phyloP scores from a whole-genome alignment of 2,797 vertebrate species.

The Bradypodion ventrale region DNA sequence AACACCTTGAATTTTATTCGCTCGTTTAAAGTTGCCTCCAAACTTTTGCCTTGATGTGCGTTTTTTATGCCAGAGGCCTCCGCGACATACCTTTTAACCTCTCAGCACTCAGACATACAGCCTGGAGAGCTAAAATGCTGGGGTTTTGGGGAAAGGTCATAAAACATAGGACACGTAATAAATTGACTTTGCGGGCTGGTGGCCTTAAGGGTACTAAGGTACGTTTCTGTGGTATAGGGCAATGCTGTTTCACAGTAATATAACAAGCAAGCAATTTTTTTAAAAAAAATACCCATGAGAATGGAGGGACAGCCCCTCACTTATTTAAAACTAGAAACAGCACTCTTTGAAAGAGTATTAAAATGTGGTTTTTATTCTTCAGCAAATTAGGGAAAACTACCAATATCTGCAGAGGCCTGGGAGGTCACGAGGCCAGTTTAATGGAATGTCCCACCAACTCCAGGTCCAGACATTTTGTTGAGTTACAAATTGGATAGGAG shows the following conservation, averaged over 20 bases:
- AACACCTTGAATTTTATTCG: constrained; percentile 49
- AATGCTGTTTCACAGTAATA: no score
- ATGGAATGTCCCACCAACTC: not conserved
- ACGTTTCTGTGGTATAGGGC: no score
- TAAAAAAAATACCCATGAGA: constrained; percentile 26
- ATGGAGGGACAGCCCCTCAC: constrained; percentile 30
- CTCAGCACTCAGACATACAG: constrained; percentile 49
- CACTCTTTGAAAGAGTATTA: constrained; percentile 21
- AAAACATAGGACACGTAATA: constrained; percentile 30
- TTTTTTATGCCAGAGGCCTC: constrained; percentile 23
- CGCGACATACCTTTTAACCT: constrained; percentile 51
- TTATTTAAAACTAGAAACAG: constrained; percentile 24
- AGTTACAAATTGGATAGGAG: not conserved
- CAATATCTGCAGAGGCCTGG: constrained; percentile 10
- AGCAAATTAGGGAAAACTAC: not conserved
- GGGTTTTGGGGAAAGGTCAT: constrained; percentile 7
- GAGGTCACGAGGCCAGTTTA: not conserved
- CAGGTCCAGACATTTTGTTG: not conserved
- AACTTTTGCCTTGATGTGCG: constrained; percentile 34
- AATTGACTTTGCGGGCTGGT: constrained; percentile 53
- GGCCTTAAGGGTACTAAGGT: constrained; percentile 56
- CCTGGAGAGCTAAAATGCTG: constrained; percentile 39
- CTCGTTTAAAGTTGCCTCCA: constrained; percentile 51
- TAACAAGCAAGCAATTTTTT: no score
- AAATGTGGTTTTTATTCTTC: constrained; percentile 23